These are phyloP conservation scores for Sakesphorus luctuosus DNA, from an alignment of 2,113 vertebrate species.

Conservation along the genomic window DNA sequence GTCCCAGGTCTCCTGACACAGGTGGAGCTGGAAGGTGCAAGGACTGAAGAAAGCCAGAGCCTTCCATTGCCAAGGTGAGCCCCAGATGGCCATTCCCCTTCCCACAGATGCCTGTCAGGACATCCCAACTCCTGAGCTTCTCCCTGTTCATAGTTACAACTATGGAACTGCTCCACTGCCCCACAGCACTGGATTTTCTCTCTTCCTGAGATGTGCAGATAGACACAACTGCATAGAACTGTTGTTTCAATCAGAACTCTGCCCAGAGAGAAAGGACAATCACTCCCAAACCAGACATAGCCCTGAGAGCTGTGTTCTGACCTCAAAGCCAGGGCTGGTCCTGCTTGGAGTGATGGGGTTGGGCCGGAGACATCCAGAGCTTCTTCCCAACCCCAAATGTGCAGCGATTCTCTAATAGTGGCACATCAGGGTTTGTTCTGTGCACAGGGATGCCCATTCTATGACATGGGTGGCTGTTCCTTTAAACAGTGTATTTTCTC, in stretches of 20 bases:
- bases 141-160: neutral
- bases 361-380: neutral
- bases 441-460: neutral
- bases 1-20: neutral
- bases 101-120: neutral
- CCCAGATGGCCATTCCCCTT: neutral
- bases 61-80: neutral
- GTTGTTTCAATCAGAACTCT: neutral
- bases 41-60: neutral
- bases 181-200: accelerated
- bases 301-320: neutral
- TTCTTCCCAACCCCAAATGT: neutral
- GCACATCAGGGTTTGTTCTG: neutral
- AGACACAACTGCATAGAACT: neutral
- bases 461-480: neutral
- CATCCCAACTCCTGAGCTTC: neutral
- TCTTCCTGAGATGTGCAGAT: neutral
- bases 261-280: neutral
- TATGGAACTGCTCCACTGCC: accelerated
- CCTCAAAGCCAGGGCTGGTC: neutral
- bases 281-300: neutral
- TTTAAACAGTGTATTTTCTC: neutral
- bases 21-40: neutral
- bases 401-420: neutral
- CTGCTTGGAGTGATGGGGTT: neutral